Base-by-base conservation (phyloP, 2,113 vertebrate genomes). In the Ceyx cyanopectus region DNA sequence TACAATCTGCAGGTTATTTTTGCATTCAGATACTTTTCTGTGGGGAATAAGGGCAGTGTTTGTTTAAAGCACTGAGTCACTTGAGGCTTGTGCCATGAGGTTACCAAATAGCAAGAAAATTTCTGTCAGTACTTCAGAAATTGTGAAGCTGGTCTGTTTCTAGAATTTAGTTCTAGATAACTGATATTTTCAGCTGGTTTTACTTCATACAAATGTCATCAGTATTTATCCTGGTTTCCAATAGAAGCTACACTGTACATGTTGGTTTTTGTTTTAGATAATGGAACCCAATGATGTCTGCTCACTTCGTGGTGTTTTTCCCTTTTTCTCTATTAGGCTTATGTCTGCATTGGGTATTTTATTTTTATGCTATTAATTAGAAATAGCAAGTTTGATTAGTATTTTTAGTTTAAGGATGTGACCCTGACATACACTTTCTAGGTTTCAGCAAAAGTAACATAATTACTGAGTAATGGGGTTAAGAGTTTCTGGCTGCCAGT, bases 181-280 rank as follows among this genome's bases (percentile, higher is more conserved):
- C 15, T 66, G 43, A 22, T 81, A 34, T 21, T 86, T 94, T 86
- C 21, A 75, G 45, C 29, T 74, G 56, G 7, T 73, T 86, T 74
- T 75, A 24, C 43, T 86, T 51, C 46, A 68, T 32, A 41, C 14
- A 65, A 41, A 53, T 90, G n/a, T 77, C 9, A 10, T 9, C 76
- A 82, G 66, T 81, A 61, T 77, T 86, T 86, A 50, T 92, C 8
- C 41, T 45, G 17, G 24, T 65, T 93, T 30, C 22, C 92, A 68
- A 46, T 18, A 81, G 70, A 68, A 81, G 30, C 45, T 68, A 21
- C 11, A 6, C 17, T 45, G 22, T 78, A 65, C 3, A 2, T 62
- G 15, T 48, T 81, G 34, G 3, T 95, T 21, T 90, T 93, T 90
- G 32, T n/a, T 90, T 72, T 92, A 58, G 50, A 6, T 93, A 92